Conservation (phyloP, 2,113 vertebrate genomes). For the Muntiacus reevesi region DNA sequence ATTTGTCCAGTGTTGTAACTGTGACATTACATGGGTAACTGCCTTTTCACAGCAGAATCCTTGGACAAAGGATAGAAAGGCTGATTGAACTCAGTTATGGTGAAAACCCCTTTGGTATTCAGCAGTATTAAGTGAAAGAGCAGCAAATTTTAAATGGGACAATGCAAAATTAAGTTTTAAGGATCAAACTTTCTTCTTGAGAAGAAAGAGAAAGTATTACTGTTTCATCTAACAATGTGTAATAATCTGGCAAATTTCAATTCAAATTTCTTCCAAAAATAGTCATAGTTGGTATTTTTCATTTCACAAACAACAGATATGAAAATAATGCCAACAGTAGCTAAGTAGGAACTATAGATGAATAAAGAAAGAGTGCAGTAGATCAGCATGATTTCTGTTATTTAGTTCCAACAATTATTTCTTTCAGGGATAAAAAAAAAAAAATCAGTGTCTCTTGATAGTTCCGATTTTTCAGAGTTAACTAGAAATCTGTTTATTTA, state of each 20-base stretch:
- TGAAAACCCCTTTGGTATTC: background rate
- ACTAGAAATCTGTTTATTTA: background rate
- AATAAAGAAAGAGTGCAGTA: background rate
- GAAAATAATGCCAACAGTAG: background rate
- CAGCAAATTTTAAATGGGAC: background rate
- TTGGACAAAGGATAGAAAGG: background rate
- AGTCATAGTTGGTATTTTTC: background rate
- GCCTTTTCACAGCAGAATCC: background rate
- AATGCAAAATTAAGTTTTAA: background rate
- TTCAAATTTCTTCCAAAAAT: background rate
- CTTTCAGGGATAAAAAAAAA: background rate
- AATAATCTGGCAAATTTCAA: background rate
- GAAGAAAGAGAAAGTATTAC: background rate
- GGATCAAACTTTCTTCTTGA: background rate
- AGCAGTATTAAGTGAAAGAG: background rate
- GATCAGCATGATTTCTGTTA: background rate
- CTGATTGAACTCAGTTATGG: background rate
- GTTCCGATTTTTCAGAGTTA: background rate
- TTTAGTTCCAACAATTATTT: background rate
- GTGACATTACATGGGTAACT: background rate
- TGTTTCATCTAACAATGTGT: background rate
- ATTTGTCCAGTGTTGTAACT: background rate
- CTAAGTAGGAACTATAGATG: background rate
- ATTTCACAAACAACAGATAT: background rate
- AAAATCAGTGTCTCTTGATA: background rate